These are phyloP conservation scores for Galerucella nymphaeae DNA, from an alignment of 2,888 invertebrate species.

Conservation along the genomic window DNA sequence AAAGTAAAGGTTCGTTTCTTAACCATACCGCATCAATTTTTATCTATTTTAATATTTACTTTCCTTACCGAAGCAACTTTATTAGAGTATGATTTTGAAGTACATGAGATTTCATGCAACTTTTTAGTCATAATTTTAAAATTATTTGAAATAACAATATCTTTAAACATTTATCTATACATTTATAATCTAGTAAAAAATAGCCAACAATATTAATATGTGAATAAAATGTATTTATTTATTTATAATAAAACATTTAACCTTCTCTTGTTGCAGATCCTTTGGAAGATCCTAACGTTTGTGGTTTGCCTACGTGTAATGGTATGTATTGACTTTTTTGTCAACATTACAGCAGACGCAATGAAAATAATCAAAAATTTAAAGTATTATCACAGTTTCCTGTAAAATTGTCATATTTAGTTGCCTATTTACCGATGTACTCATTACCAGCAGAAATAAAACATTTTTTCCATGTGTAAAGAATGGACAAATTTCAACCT, in stretches of 20 bases:
- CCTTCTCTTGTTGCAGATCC: conserved; percentile 70
- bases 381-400: too few relatives aligned
- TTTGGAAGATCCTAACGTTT: conserved; percentile 77
- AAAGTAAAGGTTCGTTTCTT: not conserved
- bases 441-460: too few relatives aligned
- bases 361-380: not conserved
- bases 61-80: not conserved
- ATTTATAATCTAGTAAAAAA: not conserved
- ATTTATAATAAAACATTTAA: not conserved
- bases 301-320: conserved; percentile 76
- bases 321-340: conserved; percentile 63
- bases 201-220: too few relatives aligned
- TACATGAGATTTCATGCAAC: conserved; percentile 12
- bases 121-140: conserved; percentile 15
- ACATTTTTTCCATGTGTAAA: too few relatives aligned
- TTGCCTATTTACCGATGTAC: too few relatives aligned
- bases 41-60: conserved; percentile 8
- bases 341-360: too few relatives aligned
- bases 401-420: too few relatives aligned
- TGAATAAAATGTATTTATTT: too few relatives aligned
- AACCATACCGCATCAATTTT: not conserved
- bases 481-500: too few relatives aligned
- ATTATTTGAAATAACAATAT: not conserved
- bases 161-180: not conserved
- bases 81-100: conserved; percentile 20